These are phyloP conservation scores for Numenius arquata DNA, from an alignment of 2,113 vertebrate genomes.

Conservation along the genomic window DNA sequence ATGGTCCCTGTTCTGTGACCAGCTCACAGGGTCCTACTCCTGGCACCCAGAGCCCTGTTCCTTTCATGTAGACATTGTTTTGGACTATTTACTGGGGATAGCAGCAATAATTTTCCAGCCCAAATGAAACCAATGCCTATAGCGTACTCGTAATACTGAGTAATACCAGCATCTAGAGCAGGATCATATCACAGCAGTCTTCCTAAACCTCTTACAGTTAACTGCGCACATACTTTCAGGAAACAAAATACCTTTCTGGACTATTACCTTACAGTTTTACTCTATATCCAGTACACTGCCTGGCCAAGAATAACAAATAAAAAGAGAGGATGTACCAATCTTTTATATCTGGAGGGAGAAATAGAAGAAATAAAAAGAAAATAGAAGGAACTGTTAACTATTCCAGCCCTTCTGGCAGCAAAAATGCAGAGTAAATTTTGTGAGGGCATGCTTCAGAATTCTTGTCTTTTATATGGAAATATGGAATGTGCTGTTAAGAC, in stretches of 20 bases:
- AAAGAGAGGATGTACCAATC: not conserved
- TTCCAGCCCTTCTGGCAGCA: not conserved
- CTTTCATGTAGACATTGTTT: not conserved
- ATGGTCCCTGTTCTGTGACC: rapidly evolving
- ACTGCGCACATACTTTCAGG: not conserved
- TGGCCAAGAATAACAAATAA: not conserved
- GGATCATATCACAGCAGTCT: not conserved
- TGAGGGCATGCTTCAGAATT: not conserved
- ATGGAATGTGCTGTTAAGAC: not conserved
- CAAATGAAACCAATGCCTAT: not conserved
- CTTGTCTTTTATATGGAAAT: slow-evolving; percentile 44
- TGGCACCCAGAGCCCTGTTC: not conserved
- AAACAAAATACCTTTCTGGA: not conserved
- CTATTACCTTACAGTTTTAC: not conserved
- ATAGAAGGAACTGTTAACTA: not conserved
- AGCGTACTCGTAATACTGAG: not conserved
- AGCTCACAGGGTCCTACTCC: not conserved
- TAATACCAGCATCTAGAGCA: not conserved
- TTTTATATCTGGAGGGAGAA: not conserved
- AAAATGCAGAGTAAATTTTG: not conserved
- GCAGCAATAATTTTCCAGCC: not conserved
- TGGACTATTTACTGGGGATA: not conserved
- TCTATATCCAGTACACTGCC: not conserved
- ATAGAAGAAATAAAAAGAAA: not conserved
- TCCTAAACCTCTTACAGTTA: not conserved